phyloP scores from a whole-genome alignment of 2,888 invertebrate species.

The Abrostola triplasia region DNA sequence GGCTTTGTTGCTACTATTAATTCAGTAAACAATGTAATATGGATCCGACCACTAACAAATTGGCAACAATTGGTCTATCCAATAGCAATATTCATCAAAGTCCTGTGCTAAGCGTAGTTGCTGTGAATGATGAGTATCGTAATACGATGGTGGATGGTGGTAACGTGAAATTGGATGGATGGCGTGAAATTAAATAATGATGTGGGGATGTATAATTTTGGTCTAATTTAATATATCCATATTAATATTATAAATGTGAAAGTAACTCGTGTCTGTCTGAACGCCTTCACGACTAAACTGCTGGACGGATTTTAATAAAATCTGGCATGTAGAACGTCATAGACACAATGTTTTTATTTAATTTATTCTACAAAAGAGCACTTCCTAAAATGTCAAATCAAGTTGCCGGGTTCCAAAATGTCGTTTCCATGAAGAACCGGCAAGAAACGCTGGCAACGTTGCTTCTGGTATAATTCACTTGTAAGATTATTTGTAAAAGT shows the following conservation, averaged over 20 bases:
- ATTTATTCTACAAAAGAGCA: neutral
- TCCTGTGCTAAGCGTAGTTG: conserved; percentile 51
- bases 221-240: too few species aligned
- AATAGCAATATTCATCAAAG: conserved; percentile 64
- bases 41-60: conserved; percentile 69
- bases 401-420: too few species aligned
- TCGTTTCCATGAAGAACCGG: too few species aligned
- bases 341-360: neutral
- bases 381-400: too few species aligned
- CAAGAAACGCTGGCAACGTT: too few species aligned
- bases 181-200: conserved; percentile 34
- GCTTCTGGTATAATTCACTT: too few species aligned
- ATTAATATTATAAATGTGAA: too few species aligned
- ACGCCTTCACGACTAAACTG: too few species aligned
- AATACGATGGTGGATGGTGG: conserved; percentile 29
- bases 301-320: neutral
- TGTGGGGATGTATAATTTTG: neutral
- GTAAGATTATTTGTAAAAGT: too few species aligned
- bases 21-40: conserved; percentile 68
- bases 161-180: conserved; percentile 45
- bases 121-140: conserved; percentile 42
- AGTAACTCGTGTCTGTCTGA: too few species aligned
- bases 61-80: conserved; percentile 65
- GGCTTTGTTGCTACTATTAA: conserved; percentile 62
- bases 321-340: too few species aligned